phyloP scores from a whole-genome alignment of 2,797 vertebrate genomes.

The Epinephelus awoara region DNA sequence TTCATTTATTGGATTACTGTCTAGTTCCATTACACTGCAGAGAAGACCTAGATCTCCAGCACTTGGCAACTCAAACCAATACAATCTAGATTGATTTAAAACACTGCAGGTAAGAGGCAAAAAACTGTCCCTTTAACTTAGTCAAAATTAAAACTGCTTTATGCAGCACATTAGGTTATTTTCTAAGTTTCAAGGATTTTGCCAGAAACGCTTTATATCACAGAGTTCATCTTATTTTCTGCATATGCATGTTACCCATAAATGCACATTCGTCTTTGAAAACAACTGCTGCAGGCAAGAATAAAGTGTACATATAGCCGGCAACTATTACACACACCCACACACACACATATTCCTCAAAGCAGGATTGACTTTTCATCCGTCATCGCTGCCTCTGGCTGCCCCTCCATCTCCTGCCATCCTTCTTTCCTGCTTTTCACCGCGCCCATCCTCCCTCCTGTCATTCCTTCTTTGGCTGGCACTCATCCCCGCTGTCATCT shows the following conservation, averaged over 20 bases:
- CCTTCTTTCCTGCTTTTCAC: slow-evolving; percentile 14
- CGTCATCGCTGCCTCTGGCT: slow-evolving; percentile 34
- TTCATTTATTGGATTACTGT: too few relatives aligned
- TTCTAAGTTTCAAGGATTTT: not conserved
- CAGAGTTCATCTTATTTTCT: not conserved
- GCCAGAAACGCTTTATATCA: not conserved
- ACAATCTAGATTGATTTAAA: too few relatives aligned
- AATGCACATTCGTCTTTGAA: not conserved
- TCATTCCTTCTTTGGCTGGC: slow-evolving; percentile 39
- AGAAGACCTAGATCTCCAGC: too few relatives aligned
- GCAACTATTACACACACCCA: slow-evolving; percentile 2
- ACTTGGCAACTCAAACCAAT: too few relatives aligned
- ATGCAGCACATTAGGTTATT: not conserved
- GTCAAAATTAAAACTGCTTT: too few relatives aligned
- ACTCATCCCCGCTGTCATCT: slow-evolving; percentile 60
- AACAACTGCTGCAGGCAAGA: not conserved
- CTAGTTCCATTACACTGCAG: too few relatives aligned
- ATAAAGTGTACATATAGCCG: not conserved
- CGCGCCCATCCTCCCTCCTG: slow-evolving; percentile 13
- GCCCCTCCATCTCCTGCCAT: slow-evolving; percentile 31
- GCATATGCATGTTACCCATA: not conserved
- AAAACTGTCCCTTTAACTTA: too few relatives aligned
- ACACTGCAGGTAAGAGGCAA: too few relatives aligned
- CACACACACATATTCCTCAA: not conserved
- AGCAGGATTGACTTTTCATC: slow-evolving; percentile 23